A percentile compares a stretch with the other conserved stretches of the same genome.
phyloP scores from a whole-genome alignment of 1,140 invertebrate genomes.

The Branchinecta lynchi region DNA sequence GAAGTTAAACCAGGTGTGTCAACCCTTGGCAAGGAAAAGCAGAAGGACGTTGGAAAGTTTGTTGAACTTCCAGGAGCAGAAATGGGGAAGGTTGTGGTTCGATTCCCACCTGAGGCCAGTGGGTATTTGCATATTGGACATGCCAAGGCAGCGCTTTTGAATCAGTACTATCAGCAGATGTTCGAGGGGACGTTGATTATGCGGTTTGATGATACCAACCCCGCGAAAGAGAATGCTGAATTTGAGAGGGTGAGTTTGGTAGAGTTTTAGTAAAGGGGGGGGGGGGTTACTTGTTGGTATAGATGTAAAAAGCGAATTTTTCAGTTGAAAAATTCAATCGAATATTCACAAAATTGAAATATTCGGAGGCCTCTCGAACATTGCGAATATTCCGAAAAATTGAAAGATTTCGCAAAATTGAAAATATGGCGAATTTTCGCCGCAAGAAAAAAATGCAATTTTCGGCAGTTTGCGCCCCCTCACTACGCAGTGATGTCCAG shows the following conservation, averaged over 20 bases:
- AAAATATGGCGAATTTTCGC: too few relatives aligned
- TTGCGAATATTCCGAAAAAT: too few relatives aligned
- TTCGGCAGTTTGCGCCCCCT: too few relatives aligned
- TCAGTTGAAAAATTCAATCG: too few relatives aligned
- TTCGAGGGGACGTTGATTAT: slow-evolving; percentile 93
- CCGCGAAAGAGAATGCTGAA: slow-evolving; percentile 95
- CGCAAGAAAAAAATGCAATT: too few relatives aligned
- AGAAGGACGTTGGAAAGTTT: slow-evolving; percentile 77
- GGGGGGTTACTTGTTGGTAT: too few relatives aligned
- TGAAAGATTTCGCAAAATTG: too few relatives aligned
- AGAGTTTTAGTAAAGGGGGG: not conserved
- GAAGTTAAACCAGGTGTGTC: slow-evolving; percentile 29
- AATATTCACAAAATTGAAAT: too few relatives aligned
- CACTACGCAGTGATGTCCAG: too few relatives aligned
- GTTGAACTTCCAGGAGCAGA: slow-evolving; percentile 89
- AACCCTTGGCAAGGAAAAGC: slow-evolving; percentile 17
- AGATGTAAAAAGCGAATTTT: too few relatives aligned
- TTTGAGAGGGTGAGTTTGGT: slow-evolving; percentile 60
- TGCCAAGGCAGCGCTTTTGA: slow-evolving; percentile 94
- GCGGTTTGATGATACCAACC: slow-evolving; percentile 99
- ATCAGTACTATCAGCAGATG: slow-evolving; percentile 87
- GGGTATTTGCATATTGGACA: slow-evolving; percentile 97
- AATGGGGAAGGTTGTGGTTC: slow-evolving; percentile 55
- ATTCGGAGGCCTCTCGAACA: too few relatives aligned
- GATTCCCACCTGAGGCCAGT: slow-evolving; percentile 97